Conservation (phyloP, 2,797 vertebrate species). For the Sebastes vulpes region DNA sequence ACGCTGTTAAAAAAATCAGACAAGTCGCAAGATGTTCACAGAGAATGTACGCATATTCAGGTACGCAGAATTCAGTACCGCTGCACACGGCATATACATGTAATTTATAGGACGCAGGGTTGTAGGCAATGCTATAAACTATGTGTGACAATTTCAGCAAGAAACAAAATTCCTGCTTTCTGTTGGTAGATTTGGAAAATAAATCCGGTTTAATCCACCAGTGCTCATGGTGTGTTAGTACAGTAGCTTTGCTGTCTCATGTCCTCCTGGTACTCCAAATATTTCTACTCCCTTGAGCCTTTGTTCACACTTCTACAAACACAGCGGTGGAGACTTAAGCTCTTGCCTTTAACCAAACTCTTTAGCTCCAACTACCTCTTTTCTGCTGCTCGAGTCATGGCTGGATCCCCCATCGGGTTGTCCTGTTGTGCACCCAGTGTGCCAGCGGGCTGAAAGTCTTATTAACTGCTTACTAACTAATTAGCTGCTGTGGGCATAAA, state of each 20-base stretch:
- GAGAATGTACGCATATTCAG: background rate
- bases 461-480: background rate
- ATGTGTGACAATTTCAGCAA: background rate
- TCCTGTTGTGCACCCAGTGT: background rate
- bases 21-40: background rate
- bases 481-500: background rate
- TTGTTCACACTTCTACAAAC: constrained; percentile 8
- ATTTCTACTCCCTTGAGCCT: constrained; percentile 28
- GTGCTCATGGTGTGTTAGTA: background rate
- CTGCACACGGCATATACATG: background rate
- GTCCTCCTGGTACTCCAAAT: background rate
- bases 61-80: too few species aligned
- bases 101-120: background rate
- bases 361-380: background rate
- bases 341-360: background rate
- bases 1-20: background rate
- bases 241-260: background rate
- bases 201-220: background rate
- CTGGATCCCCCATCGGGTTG: background rate
- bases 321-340: background rate
- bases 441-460: background rate
- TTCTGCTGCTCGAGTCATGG: background rate
- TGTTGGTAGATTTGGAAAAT: background rate
- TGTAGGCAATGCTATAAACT: background rate
- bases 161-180: background rate